These are phyloP conservation scores for Oscheius sp. DNA, from an alignment of 2,888 invertebrate genomes.

Conservation along the genomic window DNA sequence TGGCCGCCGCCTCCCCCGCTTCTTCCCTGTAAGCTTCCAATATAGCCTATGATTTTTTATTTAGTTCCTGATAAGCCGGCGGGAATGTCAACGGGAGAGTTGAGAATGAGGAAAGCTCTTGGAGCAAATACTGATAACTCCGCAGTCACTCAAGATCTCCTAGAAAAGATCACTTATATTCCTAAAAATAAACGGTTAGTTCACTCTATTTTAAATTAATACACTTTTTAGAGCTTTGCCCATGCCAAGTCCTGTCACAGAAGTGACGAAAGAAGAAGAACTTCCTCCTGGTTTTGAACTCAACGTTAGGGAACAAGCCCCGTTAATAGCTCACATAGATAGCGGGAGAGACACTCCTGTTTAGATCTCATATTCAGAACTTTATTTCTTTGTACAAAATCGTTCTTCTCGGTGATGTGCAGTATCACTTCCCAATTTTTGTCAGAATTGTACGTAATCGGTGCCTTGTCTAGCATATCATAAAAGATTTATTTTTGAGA, in stretches of 20 bases:
- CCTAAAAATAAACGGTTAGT: conserved; percentile 5
- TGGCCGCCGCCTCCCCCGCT: conserved; percentile 36
- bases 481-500: conserved; percentile 16
- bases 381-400: not conserved
- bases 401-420: conserved; percentile 10
- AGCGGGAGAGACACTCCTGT: conserved; percentile 24
- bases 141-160: conserved; percentile 41
- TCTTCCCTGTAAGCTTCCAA: conserved; percentile 5
- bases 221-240: too few species aligned
- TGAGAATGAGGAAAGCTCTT: conserved; percentile 45
- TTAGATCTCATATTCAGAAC: not conserved
- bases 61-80: conserved; percentile 32
- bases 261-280: not conserved
- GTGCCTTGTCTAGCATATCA: conserved; percentile 18
- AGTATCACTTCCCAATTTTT: not conserved
- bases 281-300: not conserved
- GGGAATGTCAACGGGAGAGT: conserved; percentile 3
- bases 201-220: not conserved
- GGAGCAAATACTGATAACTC: conserved; percentile 48
- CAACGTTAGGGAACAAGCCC: not conserved
- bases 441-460: not conserved
- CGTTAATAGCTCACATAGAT: conserved; percentile 7
- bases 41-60: not conserved
- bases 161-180: conserved; percentile 42
- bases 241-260: not conserved